Base-by-base conservation (phyloP, 2,113 vertebrate genomes). In the Coryphaenoides rupestris region DNA sequence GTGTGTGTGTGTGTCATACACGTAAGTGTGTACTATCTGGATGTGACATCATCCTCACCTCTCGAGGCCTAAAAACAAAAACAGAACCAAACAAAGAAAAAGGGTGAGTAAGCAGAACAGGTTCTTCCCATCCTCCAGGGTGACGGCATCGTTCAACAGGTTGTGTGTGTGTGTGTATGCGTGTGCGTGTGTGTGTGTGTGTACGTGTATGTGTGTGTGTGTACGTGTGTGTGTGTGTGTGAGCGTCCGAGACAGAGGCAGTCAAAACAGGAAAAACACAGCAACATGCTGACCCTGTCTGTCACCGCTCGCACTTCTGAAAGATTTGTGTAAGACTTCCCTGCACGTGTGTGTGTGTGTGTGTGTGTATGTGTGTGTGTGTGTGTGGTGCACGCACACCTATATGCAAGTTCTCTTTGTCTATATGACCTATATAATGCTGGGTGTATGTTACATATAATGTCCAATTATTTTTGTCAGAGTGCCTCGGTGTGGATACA, bases 201-300 rank as follows among this genome's bases (percentile, higher is more conserved):
- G 66, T 47, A 58, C 60, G 55, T 56, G 21, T 58, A 57, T 55
- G 55, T 52, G 49, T 52, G 62, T 47, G 52, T 60, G 19, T 6
- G 40, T 45, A 52, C 65, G 12, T 49, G 23, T 54, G 23, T 58
- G 60, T 70, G 66, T 28, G 57, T 52, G 2, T 62, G 40, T 59
- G 55, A 66, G n/a, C n/a, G n/a, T 78, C 75, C 54, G 67, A 47
- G 22, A 55, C 59, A 9, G 33, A 40, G 33, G 58, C 70, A 82
- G 86, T 82, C 84, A 86, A 79, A 85, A 88, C 84, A 87, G 83
- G 81, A 87, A 87, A 87, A 80, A 56, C 60, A 62, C 68, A 61
- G 62, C 63, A 77, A 57, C 57, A 73, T 84, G 77, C 82, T 88
- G 84, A 75, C 68, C 66, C 59, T 66, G 73, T 84, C 83, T 73